Conservation (phyloP, 2,888 invertebrate species). For the Piscicola geometra region DNA sequence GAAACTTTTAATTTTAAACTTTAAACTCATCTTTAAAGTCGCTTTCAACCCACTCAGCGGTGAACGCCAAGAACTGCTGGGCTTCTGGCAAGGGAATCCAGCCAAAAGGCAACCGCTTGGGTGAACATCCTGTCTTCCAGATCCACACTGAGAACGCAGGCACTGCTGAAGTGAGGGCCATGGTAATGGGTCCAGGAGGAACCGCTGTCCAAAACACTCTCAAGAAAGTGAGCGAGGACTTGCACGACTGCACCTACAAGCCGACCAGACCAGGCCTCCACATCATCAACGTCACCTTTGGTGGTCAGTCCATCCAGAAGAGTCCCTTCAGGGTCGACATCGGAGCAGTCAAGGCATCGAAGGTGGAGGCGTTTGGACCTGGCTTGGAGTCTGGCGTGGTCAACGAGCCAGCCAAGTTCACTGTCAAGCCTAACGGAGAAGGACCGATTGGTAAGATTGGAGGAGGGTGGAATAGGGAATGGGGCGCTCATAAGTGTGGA, state of each 20-base stretch:
- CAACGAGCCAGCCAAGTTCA: constrained; percentile 75
- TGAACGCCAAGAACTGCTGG: constrained; percentile 72
- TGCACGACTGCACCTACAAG: constrained; percentile 70
- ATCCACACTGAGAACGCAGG: constrained; percentile 77
- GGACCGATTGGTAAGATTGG: constrained; percentile 67
- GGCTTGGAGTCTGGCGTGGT: constrained; percentile 76
- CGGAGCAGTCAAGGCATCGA: constrained; percentile 72
- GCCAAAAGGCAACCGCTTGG: constrained; percentile 72
- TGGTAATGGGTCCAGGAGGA: constrained; percentile 73
- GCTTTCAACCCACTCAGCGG: constrained; percentile 57
- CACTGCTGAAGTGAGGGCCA: constrained; percentile 67
- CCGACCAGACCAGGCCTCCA: constrained; percentile 74
- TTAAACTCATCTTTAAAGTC: not conserved
- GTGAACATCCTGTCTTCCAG: constrained; percentile 75
- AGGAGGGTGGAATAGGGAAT: too few species aligned
- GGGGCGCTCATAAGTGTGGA: too few species aligned
- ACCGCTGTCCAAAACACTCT: constrained; percentile 66
- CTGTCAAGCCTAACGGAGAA: constrained; percentile 84
- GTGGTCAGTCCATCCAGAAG: constrained; percentile 72
- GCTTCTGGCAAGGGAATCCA: constrained; percentile 78
- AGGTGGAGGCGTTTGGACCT: constrained; percentile 77
- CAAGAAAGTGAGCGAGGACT: constrained; percentile 59
- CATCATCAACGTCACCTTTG: constrained; percentile 73
- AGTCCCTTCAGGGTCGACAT: constrained; percentile 68
- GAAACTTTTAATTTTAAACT: not conserved